Evolutionary conservation across 2,888 invertebrate species (phyloP), one percentile per base, ranked within the genome.

Genomic region (Orthonevra nobilis): DNA sequence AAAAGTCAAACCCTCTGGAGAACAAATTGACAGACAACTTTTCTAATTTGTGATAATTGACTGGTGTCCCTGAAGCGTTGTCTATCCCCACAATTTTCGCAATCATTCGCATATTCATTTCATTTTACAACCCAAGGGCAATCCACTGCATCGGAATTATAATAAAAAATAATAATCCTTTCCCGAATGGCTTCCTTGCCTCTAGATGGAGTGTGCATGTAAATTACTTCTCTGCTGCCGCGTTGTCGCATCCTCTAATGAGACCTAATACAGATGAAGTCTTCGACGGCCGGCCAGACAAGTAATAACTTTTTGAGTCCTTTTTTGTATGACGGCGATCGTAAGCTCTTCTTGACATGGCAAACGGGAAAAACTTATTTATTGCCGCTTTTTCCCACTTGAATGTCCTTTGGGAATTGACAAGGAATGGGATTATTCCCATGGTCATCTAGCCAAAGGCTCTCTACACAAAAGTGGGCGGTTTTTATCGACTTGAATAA

Each of bases 11-110:
- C 32, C 10, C 63, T 23, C 15, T 9, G 6, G 42, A 42, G 28
- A 40, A 4, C 12, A 69, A 69, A 75, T 69, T 75, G 60, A 63
- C 48, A 69, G 75, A 63, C 75, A 75, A 75, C 69, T 75, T 75
- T 69, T 63, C 56, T 75, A 75, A 75, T 75, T 75, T 75, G 61
- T 23, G 61, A 36, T 75, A 75, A 69, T 69, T 75, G 75, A 75
- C 56, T 56, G 50, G n/a, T 36, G 50, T 63, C 40, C 75, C 75
- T 50, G 3, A 23, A 23, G 23, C 23, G 34, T 66, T 52, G 26
- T 44, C 30, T 30, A 9, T 56, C 12, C 7, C 7, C n/a, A 28
- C 30, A 42, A 44, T 44, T 17, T 52, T 42, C 32, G 15, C 56
- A 64, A 38, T 34, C 63, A 42, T 50, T 63, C 38, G 19, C 26